A percentile compares a stretch with the other conserved stretches of the same genome.
Evolutionary conservation across 2,888 invertebrate genomes (phyloP).

Genomic region (Tachystola acroxantha): DNA sequence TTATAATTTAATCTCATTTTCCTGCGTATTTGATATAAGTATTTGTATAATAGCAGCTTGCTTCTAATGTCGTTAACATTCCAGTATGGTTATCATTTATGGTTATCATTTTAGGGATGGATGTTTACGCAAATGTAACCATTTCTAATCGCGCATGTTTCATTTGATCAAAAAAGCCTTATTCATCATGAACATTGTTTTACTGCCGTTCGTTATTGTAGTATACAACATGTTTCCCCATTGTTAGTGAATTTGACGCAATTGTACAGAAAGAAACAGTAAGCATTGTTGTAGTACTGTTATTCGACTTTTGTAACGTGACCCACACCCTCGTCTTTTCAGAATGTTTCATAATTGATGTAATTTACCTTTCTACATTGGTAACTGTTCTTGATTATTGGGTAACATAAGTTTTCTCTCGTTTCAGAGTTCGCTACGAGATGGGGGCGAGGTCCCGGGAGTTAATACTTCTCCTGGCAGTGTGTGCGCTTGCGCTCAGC

Average conservation of each 20-base stretch:
- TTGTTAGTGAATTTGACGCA: slow-evolving; percentile 28
- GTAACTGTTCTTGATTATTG: background rate
- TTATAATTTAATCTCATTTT: too few species aligned
- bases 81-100: too few species aligned
- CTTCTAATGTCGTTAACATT: too few species aligned
- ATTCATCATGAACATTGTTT: slow-evolving; percentile 2
- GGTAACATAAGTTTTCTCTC: slow-evolving; percentile 18
- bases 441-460: slow-evolving; percentile 73
- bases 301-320: slow-evolving; percentile 31
- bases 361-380: slow-evolving; percentile 21
- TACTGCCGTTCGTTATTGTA: background rate
- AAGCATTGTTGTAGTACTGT: slow-evolving; percentile 44
- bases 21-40: too few species aligned
- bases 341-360: slow-evolving; percentile 40
- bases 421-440: slow-evolving; percentile 71
- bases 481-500: slow-evolving; percentile 58
- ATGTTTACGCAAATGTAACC: too few species aligned
- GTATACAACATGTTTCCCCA: slow-evolving; percentile 30
- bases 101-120: too few species aligned
- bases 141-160: too few species aligned
- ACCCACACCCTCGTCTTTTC: slow-evolving; percentile 29
- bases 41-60: too few species aligned
- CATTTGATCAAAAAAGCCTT: too few species aligned
- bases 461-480: slow-evolving; percentile 70
- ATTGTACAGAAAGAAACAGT: slow-evolving; percentile 31